Evolutionary conservation across 35 echinoderm and acorn worm species (phyloP), one percentile per base, ranked within the genome.

Genomic region (Eucidaris tribuloides): DNA sequence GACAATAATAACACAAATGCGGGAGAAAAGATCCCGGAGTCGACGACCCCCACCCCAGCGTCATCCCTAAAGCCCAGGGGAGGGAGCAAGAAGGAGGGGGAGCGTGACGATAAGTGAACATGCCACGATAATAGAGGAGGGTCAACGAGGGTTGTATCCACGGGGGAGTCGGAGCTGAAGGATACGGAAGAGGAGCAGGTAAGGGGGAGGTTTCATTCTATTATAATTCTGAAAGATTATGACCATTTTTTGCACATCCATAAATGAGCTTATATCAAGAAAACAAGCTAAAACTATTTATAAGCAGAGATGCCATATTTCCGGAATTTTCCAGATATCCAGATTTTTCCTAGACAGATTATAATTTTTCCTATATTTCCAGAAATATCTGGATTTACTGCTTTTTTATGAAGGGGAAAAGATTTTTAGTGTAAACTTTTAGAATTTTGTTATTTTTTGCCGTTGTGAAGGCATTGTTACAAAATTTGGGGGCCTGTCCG

Each of bases 61-160:
- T 64, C 80, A 0, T 40, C 57, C 3, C 60, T 42, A 40, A 64
- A 83, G 39, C 35, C 58, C 11, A 9, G 80, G 27, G 49, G 60
- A 62, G 45, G 54, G 43, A 18, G 54, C 54, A 91, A 88, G 41
- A 97, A 90, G 81, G n/a, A 79, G 89, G 63, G 87, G 79, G 29
- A 97, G 89, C 19, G 87, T 96, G n/a, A 92, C 84, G 30, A 90
- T 94, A 82, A 89, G 82, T 58, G 92, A 94, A 66, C 83, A 81
- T 43, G 87, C 86, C 19, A 96, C 80, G n/a, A 84, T 96, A 1
- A 94, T 94, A n/a, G 92, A 90, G 29, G 87, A 81, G 72, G 52
- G 34, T 58, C 70, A 6, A 49, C 71, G 23, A 68, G 77, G 50
- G 20, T 87, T 22, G 54, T 82, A 39, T 46, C 70, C 19, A 90